Conservation (phyloP, 2,113 vertebrate species). For the Eidolon helvum region DNA sequence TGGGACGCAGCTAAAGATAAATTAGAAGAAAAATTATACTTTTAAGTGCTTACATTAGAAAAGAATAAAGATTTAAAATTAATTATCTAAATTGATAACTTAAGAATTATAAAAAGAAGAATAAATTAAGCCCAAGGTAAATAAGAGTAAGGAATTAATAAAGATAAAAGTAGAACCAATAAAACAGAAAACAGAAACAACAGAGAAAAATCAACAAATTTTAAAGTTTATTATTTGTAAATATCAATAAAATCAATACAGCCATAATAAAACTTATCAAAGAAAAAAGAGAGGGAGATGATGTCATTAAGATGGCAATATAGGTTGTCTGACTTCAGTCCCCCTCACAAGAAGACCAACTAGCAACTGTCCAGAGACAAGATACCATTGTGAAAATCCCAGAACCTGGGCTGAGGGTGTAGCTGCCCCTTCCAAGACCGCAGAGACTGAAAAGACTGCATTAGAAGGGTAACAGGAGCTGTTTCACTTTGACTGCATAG, state of each 20-base stretch:
- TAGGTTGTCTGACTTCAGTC: neutral
- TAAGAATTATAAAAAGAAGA: neutral
- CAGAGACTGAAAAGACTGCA: no score
- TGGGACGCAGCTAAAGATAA: neutral
- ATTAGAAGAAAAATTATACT: neutral
- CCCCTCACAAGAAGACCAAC: neutral
- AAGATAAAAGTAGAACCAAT: neutral
- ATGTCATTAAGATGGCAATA: neutral
- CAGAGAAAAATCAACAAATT: neutral
- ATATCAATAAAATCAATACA: neutral
- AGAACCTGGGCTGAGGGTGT: no score
- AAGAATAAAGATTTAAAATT: neutral
- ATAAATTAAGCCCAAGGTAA: neutral
- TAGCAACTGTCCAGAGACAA: neutral
- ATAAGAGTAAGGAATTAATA: neutral
- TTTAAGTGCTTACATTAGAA: neutral
- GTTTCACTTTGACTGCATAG: neutral
- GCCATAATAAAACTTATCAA: neutral
- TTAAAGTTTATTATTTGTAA: neutral
- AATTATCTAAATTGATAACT: neutral
- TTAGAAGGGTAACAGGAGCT: neutral
- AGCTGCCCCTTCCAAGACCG: no score
- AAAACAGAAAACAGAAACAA: neutral
- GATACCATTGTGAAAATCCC: no score
- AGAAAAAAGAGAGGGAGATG: neutral